Percentiles rank a stretch among this genome's conserved stretches.
Conservation (phyloP, 2,113 vertebrate species). For the Hystrix cristata region DNA sequence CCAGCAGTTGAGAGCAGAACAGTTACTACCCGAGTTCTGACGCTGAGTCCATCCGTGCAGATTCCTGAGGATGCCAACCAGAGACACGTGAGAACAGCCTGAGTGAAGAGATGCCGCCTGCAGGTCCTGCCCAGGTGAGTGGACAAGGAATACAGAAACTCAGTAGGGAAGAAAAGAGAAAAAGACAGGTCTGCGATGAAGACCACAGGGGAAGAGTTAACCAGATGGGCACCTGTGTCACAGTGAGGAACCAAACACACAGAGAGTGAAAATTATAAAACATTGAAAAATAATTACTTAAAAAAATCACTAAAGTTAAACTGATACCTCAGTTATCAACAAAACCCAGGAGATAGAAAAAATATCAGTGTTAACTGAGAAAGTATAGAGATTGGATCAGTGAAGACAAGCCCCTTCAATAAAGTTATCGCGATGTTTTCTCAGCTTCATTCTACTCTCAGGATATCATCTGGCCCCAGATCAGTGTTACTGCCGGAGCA, state of each 20-base stretch:
- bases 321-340: slow-evolving; percentile 9
- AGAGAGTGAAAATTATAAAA: slow-evolving; percentile 65
- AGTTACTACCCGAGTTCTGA: neutral
- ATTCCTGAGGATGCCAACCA: neutral
- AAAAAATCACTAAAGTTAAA: neutral
- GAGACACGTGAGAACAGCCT: neutral
- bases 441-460: neutral
- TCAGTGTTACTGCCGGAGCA: neutral
- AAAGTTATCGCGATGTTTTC: neutral
- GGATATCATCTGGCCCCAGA: neutral
- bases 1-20: slow-evolving; percentile 32
- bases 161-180: slow-evolving; percentile 16
- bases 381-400: neutral
- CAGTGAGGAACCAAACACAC: slow-evolving; percentile 1
- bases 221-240: slow-evolving; percentile 54
- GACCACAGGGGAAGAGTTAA: slow-evolving; percentile 59
- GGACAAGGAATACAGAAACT: slow-evolving; percentile 17
- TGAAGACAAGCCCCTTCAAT: neutral
- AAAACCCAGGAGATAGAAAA: neutral
- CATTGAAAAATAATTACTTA: slow-evolving; percentile 40
- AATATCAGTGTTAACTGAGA: neutral
- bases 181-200: slow-evolving; percentile 14
- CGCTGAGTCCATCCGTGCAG: neutral
- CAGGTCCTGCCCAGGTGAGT: neutral
- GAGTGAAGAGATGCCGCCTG: neutral